phyloP scores from a whole-genome alignment of 2,113 vertebrate genomes.

The Egretta garzetta region DNA sequence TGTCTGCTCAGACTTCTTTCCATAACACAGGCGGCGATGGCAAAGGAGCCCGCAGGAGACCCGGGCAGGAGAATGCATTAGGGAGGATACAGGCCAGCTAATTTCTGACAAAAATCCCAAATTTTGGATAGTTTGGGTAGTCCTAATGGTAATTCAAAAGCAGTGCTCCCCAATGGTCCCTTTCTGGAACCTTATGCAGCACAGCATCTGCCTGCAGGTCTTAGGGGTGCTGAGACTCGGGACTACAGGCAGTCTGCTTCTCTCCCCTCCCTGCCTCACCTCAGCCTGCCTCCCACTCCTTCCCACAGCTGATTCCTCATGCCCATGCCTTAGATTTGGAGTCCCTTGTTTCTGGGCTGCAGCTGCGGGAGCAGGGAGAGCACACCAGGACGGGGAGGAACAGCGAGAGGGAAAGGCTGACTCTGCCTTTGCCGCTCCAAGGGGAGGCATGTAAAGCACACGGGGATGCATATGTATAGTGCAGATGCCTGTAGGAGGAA shows the following conservation, averaged over 20 bases:
- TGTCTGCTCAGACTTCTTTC: fast-evolving
- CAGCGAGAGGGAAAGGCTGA: not conserved
- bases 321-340: fast-evolving
- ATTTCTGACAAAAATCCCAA: not conserved
- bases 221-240: not conserved
- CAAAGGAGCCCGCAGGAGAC: not conserved
- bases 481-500: conserved; percentile 44
- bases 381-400: not conserved
- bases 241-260: not conserved
- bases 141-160: not conserved
- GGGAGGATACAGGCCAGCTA: not conserved
- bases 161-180: not conserved
- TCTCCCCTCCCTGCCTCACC: not conserved
- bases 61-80: too few relatives aligned
- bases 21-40: fast-evolving
- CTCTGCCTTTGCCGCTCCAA: not conserved
- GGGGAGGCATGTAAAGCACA: not conserved
- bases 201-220: not conserved
- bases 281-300: not conserved
- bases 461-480: not conserved
- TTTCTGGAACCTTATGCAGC: fast-evolving
- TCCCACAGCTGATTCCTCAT: fast-evolving
- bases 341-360: not conserved
- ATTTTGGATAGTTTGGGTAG: not conserved
- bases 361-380: not conserved